Evolutionary conservation across 1,140 invertebrate species (phyloP).

Genomic region (Scaptodrosophila lebanonensis): DNA sequence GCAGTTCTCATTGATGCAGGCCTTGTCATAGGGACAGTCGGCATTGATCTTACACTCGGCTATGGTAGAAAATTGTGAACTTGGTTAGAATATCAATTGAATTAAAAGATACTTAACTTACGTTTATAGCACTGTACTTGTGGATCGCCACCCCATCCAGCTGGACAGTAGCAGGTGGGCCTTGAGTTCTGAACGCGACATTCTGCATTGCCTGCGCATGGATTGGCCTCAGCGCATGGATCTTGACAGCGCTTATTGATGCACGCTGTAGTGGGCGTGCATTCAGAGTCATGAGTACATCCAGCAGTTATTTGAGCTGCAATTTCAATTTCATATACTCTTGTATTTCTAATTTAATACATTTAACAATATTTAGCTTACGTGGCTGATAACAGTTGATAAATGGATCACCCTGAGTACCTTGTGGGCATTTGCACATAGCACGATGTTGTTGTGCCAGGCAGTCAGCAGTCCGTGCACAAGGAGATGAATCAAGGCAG

Average conservation of each 20-base stretch:
- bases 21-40: slow-evolving; percentile 92
- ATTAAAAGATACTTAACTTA: slow-evolving; percentile 78
- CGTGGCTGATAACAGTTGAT: slow-evolving; percentile 84
- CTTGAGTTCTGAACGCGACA: slow-evolving; percentile 86
- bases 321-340: too few species aligned
- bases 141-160: slow-evolving; percentile 91
- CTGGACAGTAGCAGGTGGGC: slow-evolving; percentile 88
- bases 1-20: slow-evolving; percentile 87
- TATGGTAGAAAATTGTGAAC: slow-evolving; percentile 75
- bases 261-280: slow-evolving; percentile 86
- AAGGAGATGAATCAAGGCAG: slow-evolving; percentile 85
- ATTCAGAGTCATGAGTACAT: slow-evolving; percentile 85
- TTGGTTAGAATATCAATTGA: neutral
- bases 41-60: slow-evolving; percentile 89
- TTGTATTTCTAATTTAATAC: too few species aligned
- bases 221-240: slow-evolving; percentile 85
- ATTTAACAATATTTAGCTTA: slow-evolving; percentile 28
- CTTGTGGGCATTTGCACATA: slow-evolving; percentile 85
- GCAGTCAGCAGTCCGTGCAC: slow-evolving; percentile 88
- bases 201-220: slow-evolving; percentile 87
- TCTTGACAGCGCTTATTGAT: slow-evolving; percentile 87
- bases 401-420: slow-evolving; percentile 88
- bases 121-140: slow-evolving; percentile 90
- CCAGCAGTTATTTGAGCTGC: slow-evolving; percentile 79
- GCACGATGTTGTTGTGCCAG: slow-evolving; percentile 86